Base-by-base conservation (phyloP, 2,797 vertebrate genomes). In the Leptoclinus maculatus region DNA sequence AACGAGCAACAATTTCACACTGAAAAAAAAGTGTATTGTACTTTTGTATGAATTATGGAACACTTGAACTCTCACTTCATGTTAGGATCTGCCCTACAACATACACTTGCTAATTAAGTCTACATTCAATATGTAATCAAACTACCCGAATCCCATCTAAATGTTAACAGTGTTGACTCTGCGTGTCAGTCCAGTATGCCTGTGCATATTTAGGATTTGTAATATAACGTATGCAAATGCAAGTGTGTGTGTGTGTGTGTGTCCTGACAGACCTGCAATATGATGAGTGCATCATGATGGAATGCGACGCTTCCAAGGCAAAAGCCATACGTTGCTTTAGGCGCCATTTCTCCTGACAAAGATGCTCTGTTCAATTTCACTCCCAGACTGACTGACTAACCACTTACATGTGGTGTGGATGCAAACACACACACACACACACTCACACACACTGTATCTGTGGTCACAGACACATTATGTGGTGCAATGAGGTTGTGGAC, bases 321-420 rank as follows among this genome's bases (percentile, higher is more conserved):
- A 66, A 83, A 80, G 88, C 83, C 87, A 91, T 88, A 85, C 71
- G 25, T 91, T 71, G 91, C 94, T 94, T 80, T 80, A 83, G 93
- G 94, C 90, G 49, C 88, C 86, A 73, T 90, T 88, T 91, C 57
- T 86, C 51, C 76, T 92, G 81, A 92, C 87, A 90, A 84, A 87
- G 89, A 93, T 92, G 89, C 88, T 90, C 88, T 91, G 87, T 90
- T 90, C 82, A 88, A 67, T 87, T 87, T 90, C 80, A 83, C 74
- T 84, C 71, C 41, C 83, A 90, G 90, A 88, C 85, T 83, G 74
- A 89, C 84, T 90, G 90, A 91, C 89, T 90, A 89, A 91, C 74
- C 73, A 67, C 83, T 87, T 82, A 80, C 89, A 88, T 87, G 87
- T 91, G 92, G 82, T 76, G 68, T 76, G 58, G 69, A 86, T 27